Conservation (phyloP, 2,113 vertebrate species). For the Lagopus leucura region DNA sequence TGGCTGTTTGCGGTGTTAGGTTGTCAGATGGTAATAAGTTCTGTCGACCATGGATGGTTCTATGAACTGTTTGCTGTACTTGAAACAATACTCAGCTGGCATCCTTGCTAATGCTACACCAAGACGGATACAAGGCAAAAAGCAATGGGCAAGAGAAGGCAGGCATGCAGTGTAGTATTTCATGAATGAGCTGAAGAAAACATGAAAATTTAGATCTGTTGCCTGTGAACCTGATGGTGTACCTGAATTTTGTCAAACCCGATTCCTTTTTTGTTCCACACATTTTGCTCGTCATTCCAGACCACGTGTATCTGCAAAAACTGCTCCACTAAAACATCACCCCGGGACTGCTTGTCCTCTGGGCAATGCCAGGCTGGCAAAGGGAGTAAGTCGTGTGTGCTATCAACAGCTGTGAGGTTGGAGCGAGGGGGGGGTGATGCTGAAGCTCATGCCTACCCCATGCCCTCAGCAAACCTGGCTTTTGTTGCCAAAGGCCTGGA, state of each 20-base stretch:
- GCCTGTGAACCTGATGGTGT: neutral
- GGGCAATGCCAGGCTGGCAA: neutral
- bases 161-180: neutral
- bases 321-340: neutral
- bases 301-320: neutral
- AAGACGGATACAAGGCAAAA: neutral
- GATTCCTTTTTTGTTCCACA: neutral
- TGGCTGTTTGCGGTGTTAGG: neutral
- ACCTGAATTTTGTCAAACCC: too few relatives aligned
- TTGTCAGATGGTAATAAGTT: neutral
- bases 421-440: neutral
- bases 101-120: neutral
- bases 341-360: neutral
- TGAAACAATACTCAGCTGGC: neutral
- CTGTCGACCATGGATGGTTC: neutral
- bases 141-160: neutral
- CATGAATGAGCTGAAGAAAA: too few relatives aligned
- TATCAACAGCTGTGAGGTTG: neutral
- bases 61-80: neutral
- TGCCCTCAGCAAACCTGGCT: neutral
- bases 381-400: neutral
- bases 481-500: neutral
- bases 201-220: neutral
- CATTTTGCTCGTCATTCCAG: neutral
- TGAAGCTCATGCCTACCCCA: rapidly evolving